These are phyloP conservation scores for Aphis craccivora DNA, from an alignment of 1,140 invertebrate genomes.

Conservation along the genomic window DNA sequence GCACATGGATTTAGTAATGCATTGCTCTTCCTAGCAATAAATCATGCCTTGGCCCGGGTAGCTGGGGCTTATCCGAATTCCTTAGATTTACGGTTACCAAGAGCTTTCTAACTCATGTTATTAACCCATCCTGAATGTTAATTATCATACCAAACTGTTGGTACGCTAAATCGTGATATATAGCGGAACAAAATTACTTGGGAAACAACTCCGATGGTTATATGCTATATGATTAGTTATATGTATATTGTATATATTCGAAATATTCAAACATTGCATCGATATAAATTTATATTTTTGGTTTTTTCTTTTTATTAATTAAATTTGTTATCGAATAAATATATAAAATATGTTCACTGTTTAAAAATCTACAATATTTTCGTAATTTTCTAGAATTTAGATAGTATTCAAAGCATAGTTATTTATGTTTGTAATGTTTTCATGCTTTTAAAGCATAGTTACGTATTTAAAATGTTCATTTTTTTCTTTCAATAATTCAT, in stretches of 20 bases:
- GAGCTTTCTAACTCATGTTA: slow-evolving; percentile 47
- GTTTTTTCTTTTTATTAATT: neutral
- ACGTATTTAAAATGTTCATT: no score
- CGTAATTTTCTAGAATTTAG: no score
- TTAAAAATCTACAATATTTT: no score
- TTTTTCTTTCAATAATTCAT: no score
- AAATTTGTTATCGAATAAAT: no score
- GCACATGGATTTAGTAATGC: slow-evolving; percentile 36
- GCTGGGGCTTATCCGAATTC: slow-evolving; percentile 50
- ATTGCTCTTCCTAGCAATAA: slow-evolving; percentile 43
- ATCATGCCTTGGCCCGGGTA: slow-evolving; percentile 20
- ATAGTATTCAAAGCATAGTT: no score
- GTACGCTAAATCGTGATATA: slow-evolving; percentile 46
- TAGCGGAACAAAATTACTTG: slow-evolving; percentile 32
- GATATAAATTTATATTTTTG: neutral
- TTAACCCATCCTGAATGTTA: slow-evolving; percentile 46
- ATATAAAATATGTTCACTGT: no score
- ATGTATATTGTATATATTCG: neutral
- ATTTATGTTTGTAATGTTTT: neutral
- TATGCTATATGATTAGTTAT: no score
- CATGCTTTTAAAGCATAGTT: no score
- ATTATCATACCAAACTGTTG: slow-evolving; percentile 45
- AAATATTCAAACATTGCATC: neutral
- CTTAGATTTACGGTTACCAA: slow-evolving; percentile 46
- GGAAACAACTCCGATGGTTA: neutral